phyloP scores from a whole-genome alignment of 2,888 invertebrate genomes.

The Lycaena phlaeas region DNA sequence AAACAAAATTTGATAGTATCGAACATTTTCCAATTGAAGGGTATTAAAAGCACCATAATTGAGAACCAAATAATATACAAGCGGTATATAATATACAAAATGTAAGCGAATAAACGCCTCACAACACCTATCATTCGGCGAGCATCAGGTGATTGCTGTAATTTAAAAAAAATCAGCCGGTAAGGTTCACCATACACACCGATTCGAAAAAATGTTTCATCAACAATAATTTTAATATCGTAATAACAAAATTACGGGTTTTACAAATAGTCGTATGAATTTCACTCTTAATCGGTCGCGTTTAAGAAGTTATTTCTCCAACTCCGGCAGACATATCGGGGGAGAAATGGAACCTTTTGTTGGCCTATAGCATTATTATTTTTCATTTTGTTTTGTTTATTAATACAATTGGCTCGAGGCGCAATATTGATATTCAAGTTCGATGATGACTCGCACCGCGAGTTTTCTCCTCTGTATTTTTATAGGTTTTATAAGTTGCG shows the following conservation, averaged over 20 bases:
- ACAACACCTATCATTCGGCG: slow-evolving; percentile 61
- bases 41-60: slow-evolving; percentile 5
- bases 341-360: slow-evolving; percentile 73
- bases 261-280: slow-evolving; percentile 46
- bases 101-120: slow-evolving; percentile 13
- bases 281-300: slow-evolving; percentile 46
- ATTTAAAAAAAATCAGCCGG: slow-evolving; percentile 67
- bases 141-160: slow-evolving; percentile 61
- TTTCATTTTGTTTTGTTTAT: slow-evolving; percentile 74
- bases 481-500: slow-evolving; percentile 55
- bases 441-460: slow-evolving; percentile 65
- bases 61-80: slow-evolving; percentile 2
- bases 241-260: slow-evolving; percentile 72
- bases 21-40: not conserved
- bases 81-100: not conserved
- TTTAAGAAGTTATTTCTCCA: slow-evolving; percentile 50
- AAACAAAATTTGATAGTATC: too few species aligned
- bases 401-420: slow-evolving; percentile 73
- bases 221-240: slow-evolving; percentile 73
- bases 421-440: slow-evolving; percentile 74
- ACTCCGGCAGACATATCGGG: slow-evolving; percentile 52
- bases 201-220: slow-evolving; percentile 71
- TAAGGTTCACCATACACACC: slow-evolving; percentile 68
- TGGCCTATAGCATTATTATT: slow-evolving; percentile 73
- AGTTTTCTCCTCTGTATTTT: slow-evolving; percentile 62